A percentile compares a stretch with the other conserved stretches of the same genome.
These are phyloP conservation scores for Porites lutea DNA, from an alignment of 64 coral and sea anemone genomes.

Conservation along the genomic window DNA sequence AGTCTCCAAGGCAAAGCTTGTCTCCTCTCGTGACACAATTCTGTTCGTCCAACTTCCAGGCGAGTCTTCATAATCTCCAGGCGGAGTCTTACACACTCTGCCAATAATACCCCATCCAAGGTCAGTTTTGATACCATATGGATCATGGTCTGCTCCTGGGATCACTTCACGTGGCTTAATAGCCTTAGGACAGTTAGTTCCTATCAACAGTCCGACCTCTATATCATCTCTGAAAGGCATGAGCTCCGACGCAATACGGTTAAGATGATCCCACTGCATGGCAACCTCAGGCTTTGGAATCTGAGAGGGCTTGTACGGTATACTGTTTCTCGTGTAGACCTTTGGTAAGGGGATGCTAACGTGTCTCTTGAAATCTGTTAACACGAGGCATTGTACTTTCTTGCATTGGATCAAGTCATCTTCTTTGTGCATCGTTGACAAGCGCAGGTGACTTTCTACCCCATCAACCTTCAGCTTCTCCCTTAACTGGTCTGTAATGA, in stretches of 20 bases:
- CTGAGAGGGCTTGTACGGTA: constrained; percentile 22
- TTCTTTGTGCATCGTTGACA: constrained; percentile 74
- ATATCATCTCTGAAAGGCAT: constrained; percentile 70
- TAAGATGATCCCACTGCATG: constrained; percentile 50
- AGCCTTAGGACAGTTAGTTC: constrained; percentile 66
- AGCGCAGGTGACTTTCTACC: constrained; percentile 53
- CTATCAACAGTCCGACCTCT: constrained; percentile 54
- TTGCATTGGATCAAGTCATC: constrained; percentile 68
- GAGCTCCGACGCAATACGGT: constrained; percentile 15
- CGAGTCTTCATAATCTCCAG: background rate
- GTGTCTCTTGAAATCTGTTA: constrained; percentile 33
- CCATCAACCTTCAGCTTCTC: constrained; percentile 49
- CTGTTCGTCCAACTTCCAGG: background rate
- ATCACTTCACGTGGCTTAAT: constrained; percentile 76
- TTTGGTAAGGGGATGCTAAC: constrained; percentile 14
- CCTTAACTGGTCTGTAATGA: constrained; percentile 72
- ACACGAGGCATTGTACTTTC: constrained; percentile 42
- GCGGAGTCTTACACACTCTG: constrained; percentile 23
- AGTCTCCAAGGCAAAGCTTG: constrained; percentile 14
- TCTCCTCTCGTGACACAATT: background rate
- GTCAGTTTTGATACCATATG: constrained; percentile 49
- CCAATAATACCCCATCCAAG: constrained; percentile 80
- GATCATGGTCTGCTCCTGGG: constrained; percentile 59
- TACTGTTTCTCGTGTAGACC: constrained; percentile 9
- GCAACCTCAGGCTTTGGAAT: constrained; percentile 68